phyloP scores from a whole-genome alignment of 2,113 vertebrate genomes.

The Struthio camelus region DNA sequence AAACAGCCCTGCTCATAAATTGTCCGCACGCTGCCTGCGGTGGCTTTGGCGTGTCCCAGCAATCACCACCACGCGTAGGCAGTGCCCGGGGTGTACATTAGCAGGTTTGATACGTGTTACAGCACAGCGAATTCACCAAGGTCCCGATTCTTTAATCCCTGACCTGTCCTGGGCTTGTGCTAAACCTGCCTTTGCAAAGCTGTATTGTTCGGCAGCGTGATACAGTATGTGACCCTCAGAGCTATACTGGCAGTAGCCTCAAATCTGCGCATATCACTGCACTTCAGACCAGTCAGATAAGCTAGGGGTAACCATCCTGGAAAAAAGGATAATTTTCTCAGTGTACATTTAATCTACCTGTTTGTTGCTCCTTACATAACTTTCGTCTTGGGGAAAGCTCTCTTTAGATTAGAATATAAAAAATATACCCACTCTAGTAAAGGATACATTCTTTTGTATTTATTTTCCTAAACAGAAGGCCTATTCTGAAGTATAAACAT shows the following conservation, averaged over 20 bases:
- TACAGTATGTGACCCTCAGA: not conserved
- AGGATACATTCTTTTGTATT: not conserved
- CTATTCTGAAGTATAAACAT: not conserved
- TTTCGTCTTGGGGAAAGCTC: not conserved
- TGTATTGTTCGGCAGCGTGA: not conserved
- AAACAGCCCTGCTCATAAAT: not conserved
- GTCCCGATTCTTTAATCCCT: not conserved
- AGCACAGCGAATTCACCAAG: not conserved
- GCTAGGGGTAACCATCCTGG: not conserved
- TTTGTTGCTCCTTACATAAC: not conserved
- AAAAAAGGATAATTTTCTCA: not conserved
- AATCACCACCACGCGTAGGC: not conserved
- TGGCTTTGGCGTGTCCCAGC: not conserved
- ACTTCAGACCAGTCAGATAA: not conserved
- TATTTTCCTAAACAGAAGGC: not conserved
- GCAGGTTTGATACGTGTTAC: not conserved
- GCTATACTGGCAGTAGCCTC: not conserved
- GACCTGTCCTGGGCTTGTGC: not conserved
- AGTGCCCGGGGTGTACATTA: not conserved
- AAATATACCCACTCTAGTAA: not conserved
- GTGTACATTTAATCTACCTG: not conserved
- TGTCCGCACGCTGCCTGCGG: not conserved
- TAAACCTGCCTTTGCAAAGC: not conserved
- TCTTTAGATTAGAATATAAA: not conserved
- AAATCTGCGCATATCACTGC: fast-evolving